Base-by-base conservation (phyloP, 2,113 vertebrate species). In the Mormoops blainvillei region DNA sequence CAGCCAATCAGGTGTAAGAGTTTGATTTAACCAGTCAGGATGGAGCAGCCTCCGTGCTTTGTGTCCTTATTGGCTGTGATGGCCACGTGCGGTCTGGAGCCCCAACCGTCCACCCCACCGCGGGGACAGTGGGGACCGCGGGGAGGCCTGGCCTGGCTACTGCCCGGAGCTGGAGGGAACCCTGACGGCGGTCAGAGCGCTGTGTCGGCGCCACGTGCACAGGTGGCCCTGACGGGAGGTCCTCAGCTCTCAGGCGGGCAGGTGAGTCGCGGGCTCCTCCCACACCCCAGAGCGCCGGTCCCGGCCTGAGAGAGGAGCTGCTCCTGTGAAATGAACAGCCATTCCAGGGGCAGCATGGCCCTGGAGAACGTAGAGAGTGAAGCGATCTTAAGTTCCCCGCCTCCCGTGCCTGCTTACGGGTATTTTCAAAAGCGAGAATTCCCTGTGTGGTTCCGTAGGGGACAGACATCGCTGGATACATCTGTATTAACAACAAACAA, bases 401-500 rank as follows among this genome's bases (percentile, higher is more conserved):
- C 38, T 91, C n/a, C 20, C 54, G 48, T 38, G 18, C 50, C 1
- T 58, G 45, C 80, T n/a, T 12, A 4, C n/a, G 43, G 24, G 31
- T 45, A 3, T 43, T 48, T 63, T 36, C 24, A 22, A 6, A 36
- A 74, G 50, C 3, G 33, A 31, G 7, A 22, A 24, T 43, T 82
- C 67, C 16, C 61, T 14, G 33, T 2, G 22, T 20, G n/a, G 28
- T 15, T 2, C 1, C 36, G 24, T 6, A 1, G 4, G 4, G n/a
- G 58, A 24, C 43, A 52, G 76, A 9, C 12, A 1, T 8, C 26
- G 26, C 56, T 16, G 1, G 18, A 2, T 7, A 43, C 2, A 18
- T 6, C 1, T 20, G 0, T 2, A 16, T 31, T 24, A 3, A 15
- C 18, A 15, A 15, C 18, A 15, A n/a, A n/a, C n/a, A 36, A 36